phyloP scores from a whole-genome alignment of 2,888 invertebrate species.

The Tipula vernalis region DNA sequence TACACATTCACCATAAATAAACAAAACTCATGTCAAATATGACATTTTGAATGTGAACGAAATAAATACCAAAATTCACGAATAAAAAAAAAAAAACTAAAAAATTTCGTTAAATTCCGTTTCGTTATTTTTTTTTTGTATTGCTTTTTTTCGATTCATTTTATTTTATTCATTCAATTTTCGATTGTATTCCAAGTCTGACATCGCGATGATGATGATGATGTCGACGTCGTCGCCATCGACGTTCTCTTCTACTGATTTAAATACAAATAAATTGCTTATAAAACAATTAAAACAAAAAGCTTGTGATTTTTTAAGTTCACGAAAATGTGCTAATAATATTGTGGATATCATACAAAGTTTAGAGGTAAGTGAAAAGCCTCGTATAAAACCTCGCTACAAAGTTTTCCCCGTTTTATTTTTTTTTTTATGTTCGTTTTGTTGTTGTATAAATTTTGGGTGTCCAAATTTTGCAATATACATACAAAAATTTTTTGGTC shows the following conservation, averaged over 20 bases:
- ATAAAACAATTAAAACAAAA: constrained; percentile 52
- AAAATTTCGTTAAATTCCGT: not conserved
- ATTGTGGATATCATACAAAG: constrained; percentile 53
- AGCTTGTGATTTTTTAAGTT: constrained; percentile 57
- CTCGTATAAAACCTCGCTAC: not conserved
- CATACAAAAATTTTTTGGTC: not conserved
- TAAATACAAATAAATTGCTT: constrained; percentile 38
- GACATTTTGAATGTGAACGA: not conserved
- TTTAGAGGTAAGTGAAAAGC: constrained; percentile 44
- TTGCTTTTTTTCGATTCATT: not conserved
- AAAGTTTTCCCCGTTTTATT: not conserved
- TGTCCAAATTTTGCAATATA: not conserved
- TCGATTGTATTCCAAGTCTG: not conserved
- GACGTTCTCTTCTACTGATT: not conserved
- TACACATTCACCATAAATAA: not conserved
- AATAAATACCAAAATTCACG: not conserved
- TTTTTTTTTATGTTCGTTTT: constrained; percentile 16
- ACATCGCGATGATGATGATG: constrained; percentile 7
- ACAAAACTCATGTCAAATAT: not conserved
- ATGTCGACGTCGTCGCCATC: constrained; percentile 5
- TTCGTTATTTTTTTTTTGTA: not conserved
- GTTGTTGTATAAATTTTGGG: constrained; percentile 21
- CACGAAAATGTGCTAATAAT: constrained; percentile 49
- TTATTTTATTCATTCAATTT: not conserved
- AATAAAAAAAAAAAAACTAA: not conserved